Conservation (phyloP, 1,140 invertebrate genomes). For the Scaptodrosophila lebanonensis region DNA sequence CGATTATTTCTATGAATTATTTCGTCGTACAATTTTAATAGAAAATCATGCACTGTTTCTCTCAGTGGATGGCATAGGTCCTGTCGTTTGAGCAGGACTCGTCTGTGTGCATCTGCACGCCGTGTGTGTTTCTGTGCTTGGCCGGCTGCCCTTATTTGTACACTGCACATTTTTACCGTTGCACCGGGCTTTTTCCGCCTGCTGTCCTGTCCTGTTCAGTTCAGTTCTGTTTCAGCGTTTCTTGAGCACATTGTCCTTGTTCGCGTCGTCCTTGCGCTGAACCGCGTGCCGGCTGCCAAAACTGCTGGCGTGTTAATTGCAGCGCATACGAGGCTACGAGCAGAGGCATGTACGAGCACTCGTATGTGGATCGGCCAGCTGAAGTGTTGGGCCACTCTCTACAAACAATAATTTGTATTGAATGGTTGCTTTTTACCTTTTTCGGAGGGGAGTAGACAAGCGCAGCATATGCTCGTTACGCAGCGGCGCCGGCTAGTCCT, state of each 20-base stretch:
- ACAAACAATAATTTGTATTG: constrained; percentile 4
- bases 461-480: constrained; percentile 41
- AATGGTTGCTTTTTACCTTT: not conserved
- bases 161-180: constrained; percentile 60
- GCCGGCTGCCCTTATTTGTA: constrained; percentile 65
- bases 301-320: constrained; percentile 56
- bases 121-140: too few relatives aligned
- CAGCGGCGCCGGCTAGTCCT: constrained; percentile 14
- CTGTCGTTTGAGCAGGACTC: too few relatives aligned
- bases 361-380: too few relatives aligned
- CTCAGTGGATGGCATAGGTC: too few relatives aligned
- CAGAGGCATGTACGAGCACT: too few relatives aligned
- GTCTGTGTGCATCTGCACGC: constrained; percentile 62
- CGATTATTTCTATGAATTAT: too few relatives aligned
- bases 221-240: not conserved
- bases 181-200: constrained; percentile 50
- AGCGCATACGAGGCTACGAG: too few relatives aligned
- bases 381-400: constrained; percentile 37
- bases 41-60: too few relatives aligned
- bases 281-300: not conserved
- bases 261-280: too few relatives aligned
- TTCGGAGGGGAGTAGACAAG: too few relatives aligned
- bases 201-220: not conserved
- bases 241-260: too few relatives aligned
- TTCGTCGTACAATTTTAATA: too few relatives aligned